Percentiles rank a stretch among this genome's conserved stretches.
Conservation (phyloP, 37 sponge, comb jelly and placozoan species). For the Bolinopsis microptera region DNA sequence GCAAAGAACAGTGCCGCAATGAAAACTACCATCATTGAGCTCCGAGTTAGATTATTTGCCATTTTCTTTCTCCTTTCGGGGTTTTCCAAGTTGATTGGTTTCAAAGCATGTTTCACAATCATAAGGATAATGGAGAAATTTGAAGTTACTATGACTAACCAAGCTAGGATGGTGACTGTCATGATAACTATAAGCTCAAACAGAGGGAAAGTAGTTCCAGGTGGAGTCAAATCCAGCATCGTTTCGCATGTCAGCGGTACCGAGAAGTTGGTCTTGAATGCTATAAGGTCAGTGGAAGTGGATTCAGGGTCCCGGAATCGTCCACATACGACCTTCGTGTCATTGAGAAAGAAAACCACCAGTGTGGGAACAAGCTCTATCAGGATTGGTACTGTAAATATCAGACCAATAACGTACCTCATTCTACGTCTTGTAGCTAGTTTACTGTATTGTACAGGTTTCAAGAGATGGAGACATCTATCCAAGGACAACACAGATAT, state of each 20-base stretch:
- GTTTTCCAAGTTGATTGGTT: neutral
- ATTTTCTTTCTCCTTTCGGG: neutral
- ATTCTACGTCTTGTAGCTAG: neutral
- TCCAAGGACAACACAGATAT: neutral
- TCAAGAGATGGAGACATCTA: neutral
- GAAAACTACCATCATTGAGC: neutral
- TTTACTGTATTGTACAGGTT: neutral
- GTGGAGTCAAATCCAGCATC: neutral
- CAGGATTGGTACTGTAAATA: neutral
- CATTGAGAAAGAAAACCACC: neutral
- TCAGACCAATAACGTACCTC: neutral
- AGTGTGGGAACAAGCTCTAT: neutral
- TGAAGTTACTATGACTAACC: neutral
- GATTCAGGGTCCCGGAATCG: neutral
- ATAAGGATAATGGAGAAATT: neutral
- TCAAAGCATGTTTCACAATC: neutral
- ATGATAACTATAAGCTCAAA: neutral
- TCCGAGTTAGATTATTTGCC: neutral
- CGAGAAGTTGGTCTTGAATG: neutral
- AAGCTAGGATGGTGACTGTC: neutral
- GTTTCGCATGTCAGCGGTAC: slow-evolving; percentile 3
- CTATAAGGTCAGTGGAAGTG: neutral
- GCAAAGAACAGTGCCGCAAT: neutral
- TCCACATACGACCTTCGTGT: neutral
- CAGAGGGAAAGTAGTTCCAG: neutral